phyloP scores from a whole-genome alignment of 2,797 vertebrate genomes.

The Darevskia nairensis region DNA sequence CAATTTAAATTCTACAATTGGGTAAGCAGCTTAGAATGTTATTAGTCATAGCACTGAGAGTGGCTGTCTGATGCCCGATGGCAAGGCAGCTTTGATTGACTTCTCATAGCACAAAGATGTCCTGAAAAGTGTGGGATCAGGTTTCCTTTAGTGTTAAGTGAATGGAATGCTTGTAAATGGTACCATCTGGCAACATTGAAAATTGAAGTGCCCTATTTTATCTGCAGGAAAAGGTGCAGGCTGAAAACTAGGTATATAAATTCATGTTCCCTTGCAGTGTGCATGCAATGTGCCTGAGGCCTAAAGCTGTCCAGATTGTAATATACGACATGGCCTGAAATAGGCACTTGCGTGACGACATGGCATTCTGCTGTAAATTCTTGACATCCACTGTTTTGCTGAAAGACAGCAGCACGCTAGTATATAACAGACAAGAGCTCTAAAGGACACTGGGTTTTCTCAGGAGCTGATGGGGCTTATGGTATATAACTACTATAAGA shows the following conservation, averaged over 20 bases:
- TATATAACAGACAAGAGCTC: not conserved
- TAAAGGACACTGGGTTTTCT: not conserved
- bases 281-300: conserved; percentile 25
- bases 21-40: conserved; percentile 15
- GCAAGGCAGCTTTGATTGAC: conserved; percentile 16
- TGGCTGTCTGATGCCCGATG: not conserved
- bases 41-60: not conserved
- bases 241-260: conserved; percentile 28
- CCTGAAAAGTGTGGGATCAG: not conserved
- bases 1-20: conserved; percentile 12
- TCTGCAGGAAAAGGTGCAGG: conserved; percentile 27
- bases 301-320: conserved; percentile 33
- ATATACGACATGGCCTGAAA: conserved; percentile 3
- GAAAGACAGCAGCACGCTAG: not conserved
- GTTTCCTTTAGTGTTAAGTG: conserved; percentile 28
- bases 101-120: not conserved
- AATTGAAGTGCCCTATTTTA: conserved; percentile 38
- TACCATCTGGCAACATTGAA: conserved; percentile 22
- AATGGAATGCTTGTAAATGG: conserved; percentile 30
- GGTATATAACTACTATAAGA: not conserved
- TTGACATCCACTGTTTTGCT: not conserved
- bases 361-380: not conserved
- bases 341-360: not conserved
- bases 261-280: conserved; percentile 23
- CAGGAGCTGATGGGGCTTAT: not conserved